Percentiles rank a stretch among this genome's conserved stretches.
These are phyloP conservation scores for Scotopteryx bipunctaria DNA, from an alignment of 2,888 invertebrate genomes.

Conservation along the genomic window DNA sequence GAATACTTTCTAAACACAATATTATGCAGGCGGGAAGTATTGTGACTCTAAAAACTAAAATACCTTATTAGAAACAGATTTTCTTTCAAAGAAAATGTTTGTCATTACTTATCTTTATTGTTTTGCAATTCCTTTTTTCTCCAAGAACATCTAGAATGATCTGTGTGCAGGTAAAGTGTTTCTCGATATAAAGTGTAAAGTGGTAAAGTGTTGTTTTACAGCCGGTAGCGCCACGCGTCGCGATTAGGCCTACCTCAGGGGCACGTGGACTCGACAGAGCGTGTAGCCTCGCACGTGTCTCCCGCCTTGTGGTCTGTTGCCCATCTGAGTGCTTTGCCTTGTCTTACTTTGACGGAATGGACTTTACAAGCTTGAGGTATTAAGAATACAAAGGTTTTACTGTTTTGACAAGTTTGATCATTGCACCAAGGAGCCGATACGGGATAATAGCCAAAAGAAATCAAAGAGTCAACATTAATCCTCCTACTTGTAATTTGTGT, in stretches of 20 bases:
- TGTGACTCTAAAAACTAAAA: too few relatives aligned
- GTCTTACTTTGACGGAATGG: conserved; percentile 5
- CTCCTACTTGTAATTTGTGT: conserved; percentile 61
- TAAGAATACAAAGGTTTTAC: too few relatives aligned
- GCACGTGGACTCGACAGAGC: conserved; percentile 66
- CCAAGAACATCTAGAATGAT: too few relatives aligned
- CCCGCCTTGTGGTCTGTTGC: conserved; percentile 28
- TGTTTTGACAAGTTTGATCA: not conserved
- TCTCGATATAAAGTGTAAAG: conserved; percentile 5
- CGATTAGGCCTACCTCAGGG: conserved; percentile 46
- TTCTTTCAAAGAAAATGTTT: too few relatives aligned
- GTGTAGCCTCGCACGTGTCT: conserved; percentile 53
- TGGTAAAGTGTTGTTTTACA: conserved; percentile 5
- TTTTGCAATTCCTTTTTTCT: too few relatives aligned
- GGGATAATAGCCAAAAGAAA: not conserved
- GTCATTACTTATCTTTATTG: too few relatives aligned
- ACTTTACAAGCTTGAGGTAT: too few relatives aligned
- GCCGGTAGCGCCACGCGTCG: conserved; percentile 35
- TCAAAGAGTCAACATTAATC: conserved; percentile 41
- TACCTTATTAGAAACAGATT: too few relatives aligned
- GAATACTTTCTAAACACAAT: too few relatives aligned
- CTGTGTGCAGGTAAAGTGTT: not conserved
- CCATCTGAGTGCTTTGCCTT: conserved; percentile 41
- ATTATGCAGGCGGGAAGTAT: too few relatives aligned
- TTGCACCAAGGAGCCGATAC: not conserved